phyloP scores from a whole-genome alignment of 2,797 vertebrate species.

The Centropyge bicolor region DNA sequence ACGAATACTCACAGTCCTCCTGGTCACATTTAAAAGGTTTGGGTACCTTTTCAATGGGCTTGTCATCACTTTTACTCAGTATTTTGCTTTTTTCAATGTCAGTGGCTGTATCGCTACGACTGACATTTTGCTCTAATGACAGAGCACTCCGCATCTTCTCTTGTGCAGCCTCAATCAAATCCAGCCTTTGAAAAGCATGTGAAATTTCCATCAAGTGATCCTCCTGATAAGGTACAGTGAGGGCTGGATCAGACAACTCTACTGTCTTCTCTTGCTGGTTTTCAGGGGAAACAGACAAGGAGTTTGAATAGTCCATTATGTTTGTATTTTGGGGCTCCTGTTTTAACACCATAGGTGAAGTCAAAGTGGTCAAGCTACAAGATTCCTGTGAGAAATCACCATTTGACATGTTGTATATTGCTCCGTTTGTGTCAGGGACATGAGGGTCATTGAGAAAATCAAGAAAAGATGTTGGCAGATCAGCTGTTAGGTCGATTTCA shows the following conservation, averaged over 20 bases:
- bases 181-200: conserved; percentile 91
- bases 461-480: conserved; percentile 93
- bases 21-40: conserved; percentile 97
- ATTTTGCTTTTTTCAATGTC: conserved; percentile 77
- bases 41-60: conserved; percentile 85
- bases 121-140: conserved; percentile 68
- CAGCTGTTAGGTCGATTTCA: conserved; percentile 93
- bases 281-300: conserved; percentile 60
- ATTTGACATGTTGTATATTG: conserved; percentile 74
- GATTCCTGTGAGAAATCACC: conserved; percentile 82
- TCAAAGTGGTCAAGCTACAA: conserved; percentile 74
- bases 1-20: conserved; percentile 93
- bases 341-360: conserved; percentile 72
- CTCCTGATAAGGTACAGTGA: conserved; percentile 85
- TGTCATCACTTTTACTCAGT: conserved; percentile 82
- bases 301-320: conserved; percentile 70
- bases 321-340: conserved; percentile 80
- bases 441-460: conserved; percentile 97
- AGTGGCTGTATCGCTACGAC: conserved; percentile 66
- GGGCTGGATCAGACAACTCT: conserved; percentile 60
- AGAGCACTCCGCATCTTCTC: conserved; percentile 75
- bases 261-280: conserved; percentile 69
- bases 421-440: conserved; percentile 86
- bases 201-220: conserved; percentile 92
- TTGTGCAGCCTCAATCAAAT: conserved; percentile 88